Evolutionary conservation across 2,797 vertebrate species (phyloP), one percentile per base, ranked within the genome.

Genomic region (Vultur gryphus): DNA sequence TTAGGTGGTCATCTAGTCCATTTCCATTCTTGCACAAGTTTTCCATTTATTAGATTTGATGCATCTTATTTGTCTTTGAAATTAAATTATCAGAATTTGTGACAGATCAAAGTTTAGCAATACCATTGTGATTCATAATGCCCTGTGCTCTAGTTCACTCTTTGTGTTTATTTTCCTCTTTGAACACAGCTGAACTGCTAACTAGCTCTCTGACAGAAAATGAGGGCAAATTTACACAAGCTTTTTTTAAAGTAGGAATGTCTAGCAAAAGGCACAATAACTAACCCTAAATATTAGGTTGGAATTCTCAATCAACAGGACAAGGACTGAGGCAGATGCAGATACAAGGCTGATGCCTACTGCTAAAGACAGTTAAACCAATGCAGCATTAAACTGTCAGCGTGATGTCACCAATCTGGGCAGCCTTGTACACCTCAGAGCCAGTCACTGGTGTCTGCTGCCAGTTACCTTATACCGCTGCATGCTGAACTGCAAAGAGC

Each of bases 381-480:
- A n/a, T 12, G 7, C 11, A 85, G 24, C 44, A 25, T 13, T 52
- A 15, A 46, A 46, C 9, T 21, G 39, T 51, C 64, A 79, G 61
- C n/a, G 35, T 26, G 43, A 43, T 5, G 21, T 41, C 84, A 70
- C 15, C 28, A 20, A 7, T 2, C 16, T 25, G 20, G 43, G 44
- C 51, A 85, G 59, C 28, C 59, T 25, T 11, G 18, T 35, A 21
- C 4, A 1, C n/a, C 71, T 64, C 35, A 19, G 59, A 85, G 52
- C n/a, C 64, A 59, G 31, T 16, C 62, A 54, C 43, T 18, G 44
- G 58, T 2, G 3, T 55, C 35, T 55, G 49, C 78, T 69, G 37
- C 29, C 37, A 69, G 18, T 26, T 43, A 44, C 8, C 1, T 0
- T 5, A 18, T 3, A 39, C 20, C 5, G 4, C 69, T n/a, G 66